Evolutionary conservation across 2,113 vertebrate genomes (phyloP), one percentile per base, ranked within the genome.

Genomic region (Oriolus oriolus): DNA sequence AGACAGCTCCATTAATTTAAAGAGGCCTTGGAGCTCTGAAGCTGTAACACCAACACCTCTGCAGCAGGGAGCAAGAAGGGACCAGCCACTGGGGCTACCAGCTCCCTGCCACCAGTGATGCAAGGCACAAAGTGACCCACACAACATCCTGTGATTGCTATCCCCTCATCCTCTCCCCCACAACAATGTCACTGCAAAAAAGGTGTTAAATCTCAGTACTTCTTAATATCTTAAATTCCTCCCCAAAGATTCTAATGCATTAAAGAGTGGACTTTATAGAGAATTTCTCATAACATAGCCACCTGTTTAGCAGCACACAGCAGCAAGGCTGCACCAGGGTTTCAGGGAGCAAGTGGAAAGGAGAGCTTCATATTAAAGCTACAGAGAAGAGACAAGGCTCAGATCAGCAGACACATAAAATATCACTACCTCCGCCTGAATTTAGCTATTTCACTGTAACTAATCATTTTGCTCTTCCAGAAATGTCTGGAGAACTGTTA

Each of bases 401-500:
- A 18, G 52, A 86, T 63, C 16, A 2, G 69, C 68, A 92, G 80
- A 96, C 83, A 71, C 28, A 56, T 4, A 89, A 68, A 90, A 84
- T 82, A 84, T 78, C 83, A 75, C 89, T 76, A 82, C 56, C n/a
- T 89, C 59, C 1, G 39, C 42, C 61, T 78, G 64, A 90, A 79
- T 96, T 90, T 86, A 84, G 77, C 79, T 83, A 52, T 78, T 92
- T 81, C 85, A 71, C 41, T 81, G 53, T 71, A 93, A 75, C 73
- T 94, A 96, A 94, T 89, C 28, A 84, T 90, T 91, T 61, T 75
- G 24, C 64, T 87, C 69, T 78, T 89, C 73, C 74, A 96, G 80
- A 96, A 96, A 86, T n/a, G 26, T 93, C 92, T 87, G 13, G 90
- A 96, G 92, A 94, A 89, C 92, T 50, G 85, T 90, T 85, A 96